Conservation (phyloP, 1,140 invertebrate species). For the Drosophila nigrodunni region DNA sequence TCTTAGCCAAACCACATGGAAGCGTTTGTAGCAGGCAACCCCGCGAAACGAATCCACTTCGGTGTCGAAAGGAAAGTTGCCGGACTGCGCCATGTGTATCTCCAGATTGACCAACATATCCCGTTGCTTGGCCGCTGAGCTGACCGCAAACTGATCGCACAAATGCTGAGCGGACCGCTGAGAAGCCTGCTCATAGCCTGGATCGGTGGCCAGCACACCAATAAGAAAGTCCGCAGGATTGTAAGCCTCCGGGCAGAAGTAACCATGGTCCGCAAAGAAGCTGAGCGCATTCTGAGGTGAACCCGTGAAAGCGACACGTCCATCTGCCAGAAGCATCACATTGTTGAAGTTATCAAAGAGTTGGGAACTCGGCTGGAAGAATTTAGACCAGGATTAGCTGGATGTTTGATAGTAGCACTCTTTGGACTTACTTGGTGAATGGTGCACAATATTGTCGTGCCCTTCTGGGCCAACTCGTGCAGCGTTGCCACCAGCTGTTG, state of each 20-base stretch:
- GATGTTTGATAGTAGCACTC: neutral
- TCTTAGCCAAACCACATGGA: conserved; percentile 89
- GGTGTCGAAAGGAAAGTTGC: conserved; percentile 76
- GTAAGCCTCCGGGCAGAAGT: conserved; percentile 92
- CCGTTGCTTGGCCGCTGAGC: conserved; percentile 90
- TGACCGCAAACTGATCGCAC: conserved; percentile 91
- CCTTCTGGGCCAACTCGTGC: conserved; percentile 87
- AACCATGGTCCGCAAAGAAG: conserved; percentile 93
- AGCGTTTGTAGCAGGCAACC: conserved; percentile 87
- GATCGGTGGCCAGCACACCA: conserved; percentile 91
- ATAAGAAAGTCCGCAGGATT: conserved; percentile 98
- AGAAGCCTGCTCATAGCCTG: conserved; percentile 89
- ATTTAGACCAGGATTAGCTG: too few species aligned
- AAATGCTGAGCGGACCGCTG: conserved; percentile 88
- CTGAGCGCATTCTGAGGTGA: conserved; percentile 89
- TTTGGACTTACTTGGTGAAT: conserved; percentile 91
- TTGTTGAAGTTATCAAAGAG: conserved; percentile 95
- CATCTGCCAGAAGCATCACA: conserved; percentile 94
- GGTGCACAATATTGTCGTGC: conserved; percentile 96
- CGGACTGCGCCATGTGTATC: conserved; percentile 86
- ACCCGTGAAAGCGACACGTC: conserved; percentile 95
- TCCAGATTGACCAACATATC: conserved; percentile 89
- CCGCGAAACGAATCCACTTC: conserved; percentile 85
- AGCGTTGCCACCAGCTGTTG: conserved; percentile 93
- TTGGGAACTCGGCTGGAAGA: conserved; percentile 92